Evolutionary conservation across 2,888 invertebrate species (phyloP).

Genomic region (Drosophila tanythrix): DNA sequence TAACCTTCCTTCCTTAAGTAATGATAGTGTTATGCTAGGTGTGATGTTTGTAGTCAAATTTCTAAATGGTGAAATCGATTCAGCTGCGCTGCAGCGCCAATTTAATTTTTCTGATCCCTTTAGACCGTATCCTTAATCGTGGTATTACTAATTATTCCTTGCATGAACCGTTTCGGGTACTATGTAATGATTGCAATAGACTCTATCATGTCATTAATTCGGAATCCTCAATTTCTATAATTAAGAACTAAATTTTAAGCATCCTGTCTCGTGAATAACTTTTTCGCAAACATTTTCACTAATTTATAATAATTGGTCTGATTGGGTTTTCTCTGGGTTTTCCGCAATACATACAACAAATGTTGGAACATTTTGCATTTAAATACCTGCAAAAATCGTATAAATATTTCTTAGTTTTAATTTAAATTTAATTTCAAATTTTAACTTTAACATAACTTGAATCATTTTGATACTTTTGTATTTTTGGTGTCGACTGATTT

Average conservation of each 20-base stretch:
- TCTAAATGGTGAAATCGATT: not conserved
- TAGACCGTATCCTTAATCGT: not conserved
- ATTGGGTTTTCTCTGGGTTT: not conserved
- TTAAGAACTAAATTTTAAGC: not conserved
- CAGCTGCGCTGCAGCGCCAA: too few species aligned
- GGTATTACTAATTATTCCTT: not conserved
- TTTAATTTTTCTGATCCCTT: too few species aligned
- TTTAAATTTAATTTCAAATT: not conserved
- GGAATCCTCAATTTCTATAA: not conserved
- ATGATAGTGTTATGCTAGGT: fast-evolving
- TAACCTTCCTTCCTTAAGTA: fast-evolving
- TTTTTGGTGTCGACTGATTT: not conserved
- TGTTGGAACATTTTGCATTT: not conserved
- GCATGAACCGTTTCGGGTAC: not conserved
- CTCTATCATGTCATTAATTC: not conserved
- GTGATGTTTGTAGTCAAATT: not conserved
- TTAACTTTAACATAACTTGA: not conserved
- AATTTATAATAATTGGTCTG: not conserved
- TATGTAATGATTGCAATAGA: not conserved
- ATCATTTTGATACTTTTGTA: not conserved
- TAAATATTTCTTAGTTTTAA: not conserved
- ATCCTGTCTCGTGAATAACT: not conserved
- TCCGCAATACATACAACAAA: not conserved
- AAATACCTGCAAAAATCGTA: not conserved
- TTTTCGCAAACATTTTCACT: not conserved